Percentiles rank a stretch among this genome's conserved stretches.
These are phyloP conservation scores for Neomonachus schauinslandi DNA, from an alignment of 2,113 vertebrate genomes.

Conservation along the genomic window DNA sequence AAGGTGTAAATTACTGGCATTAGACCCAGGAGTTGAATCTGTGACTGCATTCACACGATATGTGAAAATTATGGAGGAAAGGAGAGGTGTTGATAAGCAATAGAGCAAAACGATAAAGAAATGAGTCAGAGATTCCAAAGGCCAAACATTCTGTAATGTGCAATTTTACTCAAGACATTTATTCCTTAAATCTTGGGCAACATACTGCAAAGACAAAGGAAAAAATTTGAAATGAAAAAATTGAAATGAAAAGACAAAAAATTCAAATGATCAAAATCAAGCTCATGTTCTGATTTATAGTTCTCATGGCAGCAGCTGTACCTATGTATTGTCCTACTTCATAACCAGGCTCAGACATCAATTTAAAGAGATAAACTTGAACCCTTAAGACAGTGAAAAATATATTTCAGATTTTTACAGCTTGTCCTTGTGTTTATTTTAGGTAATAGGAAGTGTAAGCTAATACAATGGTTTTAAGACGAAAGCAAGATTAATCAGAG, in stretches of 20 bases:
- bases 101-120: background rate
- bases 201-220: background rate
- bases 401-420: background rate
- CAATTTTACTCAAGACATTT: background rate
- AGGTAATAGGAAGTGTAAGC: background rate
- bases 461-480: constrained; percentile 13
- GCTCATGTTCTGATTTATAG: background rate
- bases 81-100: background rate
- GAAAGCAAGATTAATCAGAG: background rate
- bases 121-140: background rate
- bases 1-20: background rate
- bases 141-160: background rate
- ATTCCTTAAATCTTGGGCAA: background rate
- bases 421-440: background rate
- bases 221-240: background rate
- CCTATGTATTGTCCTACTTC: background rate
- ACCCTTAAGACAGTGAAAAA: background rate
- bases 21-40: background rate
- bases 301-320: background rate
- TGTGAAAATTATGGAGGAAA: background rate
- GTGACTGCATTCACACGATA: background rate
- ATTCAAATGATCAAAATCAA: background rate
- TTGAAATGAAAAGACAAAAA: background rate
- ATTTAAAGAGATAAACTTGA: background rate
- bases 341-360: background rate